phyloP scores from a whole-genome alignment of 2,888 invertebrate genomes.

The Cephalotes varians region DNA sequence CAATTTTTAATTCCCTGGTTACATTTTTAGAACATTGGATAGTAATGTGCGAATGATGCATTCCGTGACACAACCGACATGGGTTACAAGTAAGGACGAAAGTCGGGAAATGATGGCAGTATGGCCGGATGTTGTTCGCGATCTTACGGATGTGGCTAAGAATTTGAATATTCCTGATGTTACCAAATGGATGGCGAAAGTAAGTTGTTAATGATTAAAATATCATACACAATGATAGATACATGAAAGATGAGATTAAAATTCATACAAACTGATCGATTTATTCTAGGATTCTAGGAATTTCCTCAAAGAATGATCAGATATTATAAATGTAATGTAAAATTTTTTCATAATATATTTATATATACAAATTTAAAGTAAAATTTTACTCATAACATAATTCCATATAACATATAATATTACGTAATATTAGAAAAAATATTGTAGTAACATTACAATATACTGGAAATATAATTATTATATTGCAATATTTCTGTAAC shows the following conservation, averaged over 20 bases:
- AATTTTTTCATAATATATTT: not conserved
- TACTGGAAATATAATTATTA: no score
- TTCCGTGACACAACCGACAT: slow-evolving; percentile 86
- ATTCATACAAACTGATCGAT: not conserved
- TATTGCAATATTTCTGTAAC: no score
- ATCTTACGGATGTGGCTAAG: slow-evolving; percentile 92
- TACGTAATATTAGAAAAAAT: no score
- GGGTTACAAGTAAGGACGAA: slow-evolving; percentile 92
- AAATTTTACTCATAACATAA: not conserved
- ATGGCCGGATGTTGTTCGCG: slow-evolving; percentile 95
- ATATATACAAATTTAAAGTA: not conserved
- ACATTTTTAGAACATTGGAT: slow-evolving; percentile 42
- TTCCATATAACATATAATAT: no score
- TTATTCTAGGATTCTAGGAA: not conserved
- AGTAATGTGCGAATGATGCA: slow-evolving; percentile 68
- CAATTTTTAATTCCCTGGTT: slow-evolving; percentile 1
- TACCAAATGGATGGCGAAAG: slow-evolving; percentile 93
- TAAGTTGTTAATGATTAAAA: slow-evolving; percentile 79
- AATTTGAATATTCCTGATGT: slow-evolving; percentile 93
- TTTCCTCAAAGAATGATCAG: not conserved
- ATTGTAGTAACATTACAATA: no score
- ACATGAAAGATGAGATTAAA: not conserved
- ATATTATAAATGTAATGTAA: not conserved
- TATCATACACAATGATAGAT: not conserved
- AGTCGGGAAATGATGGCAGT: slow-evolving; percentile 95